Percentiles rank a stretch among this genome's conserved stretches.
phyloP scores from a whole-genome alignment of 2,888 invertebrate species.

The Erebia epiphron region DNA sequence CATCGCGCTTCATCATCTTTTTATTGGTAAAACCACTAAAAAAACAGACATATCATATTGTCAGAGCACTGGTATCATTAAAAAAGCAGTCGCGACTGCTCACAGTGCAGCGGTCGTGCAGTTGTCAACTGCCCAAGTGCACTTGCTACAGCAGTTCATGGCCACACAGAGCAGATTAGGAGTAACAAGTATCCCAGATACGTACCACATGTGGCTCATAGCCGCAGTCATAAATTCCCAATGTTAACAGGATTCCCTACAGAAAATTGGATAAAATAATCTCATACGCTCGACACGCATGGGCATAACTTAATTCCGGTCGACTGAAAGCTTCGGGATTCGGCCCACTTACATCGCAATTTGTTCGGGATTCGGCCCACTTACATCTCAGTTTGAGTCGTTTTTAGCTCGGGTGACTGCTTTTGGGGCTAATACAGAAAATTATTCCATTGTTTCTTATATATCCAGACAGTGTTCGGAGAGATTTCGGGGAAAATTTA shows the following conservation, averaged over 20 bases:
- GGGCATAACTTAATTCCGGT: constrained; percentile 28
- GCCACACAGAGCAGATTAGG: too few relatives aligned
- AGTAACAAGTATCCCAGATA: too few relatives aligned
- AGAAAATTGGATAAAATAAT: constrained; percentile 6
- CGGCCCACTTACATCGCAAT: constrained; percentile 30
- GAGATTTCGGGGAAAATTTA: background rate
- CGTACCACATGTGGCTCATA: too few relatives aligned
- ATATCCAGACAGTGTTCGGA: constrained; percentile 2
- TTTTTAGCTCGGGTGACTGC: constrained; percentile 10
- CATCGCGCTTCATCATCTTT: too few relatives aligned
- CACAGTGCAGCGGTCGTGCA: too few relatives aligned
- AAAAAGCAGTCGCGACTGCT: too few relatives aligned
- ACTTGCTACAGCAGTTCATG: too few relatives aligned
- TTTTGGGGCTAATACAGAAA: constrained; percentile 19
- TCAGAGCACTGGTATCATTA: too few relatives aligned
- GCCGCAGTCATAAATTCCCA: too few relatives aligned
- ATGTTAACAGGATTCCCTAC: background rate
- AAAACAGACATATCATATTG: too few relatives aligned
- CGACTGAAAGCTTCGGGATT: constrained; percentile 32
- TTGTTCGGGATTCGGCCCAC: constrained; percentile 30
- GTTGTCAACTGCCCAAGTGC: too few relatives aligned
- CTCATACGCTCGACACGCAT: constrained; percentile 9
- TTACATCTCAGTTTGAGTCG: constrained; percentile 28
- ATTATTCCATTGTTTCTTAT: constrained; percentile 12
- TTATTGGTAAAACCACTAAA: too few relatives aligned